Percentiles rank a stretch among this genome's conserved stretches.
Evolutionary conservation across 30 jellyfish, hydroid and myxozoan species (phyloP).

Genomic region (Euphysa ruthae): DNA sequence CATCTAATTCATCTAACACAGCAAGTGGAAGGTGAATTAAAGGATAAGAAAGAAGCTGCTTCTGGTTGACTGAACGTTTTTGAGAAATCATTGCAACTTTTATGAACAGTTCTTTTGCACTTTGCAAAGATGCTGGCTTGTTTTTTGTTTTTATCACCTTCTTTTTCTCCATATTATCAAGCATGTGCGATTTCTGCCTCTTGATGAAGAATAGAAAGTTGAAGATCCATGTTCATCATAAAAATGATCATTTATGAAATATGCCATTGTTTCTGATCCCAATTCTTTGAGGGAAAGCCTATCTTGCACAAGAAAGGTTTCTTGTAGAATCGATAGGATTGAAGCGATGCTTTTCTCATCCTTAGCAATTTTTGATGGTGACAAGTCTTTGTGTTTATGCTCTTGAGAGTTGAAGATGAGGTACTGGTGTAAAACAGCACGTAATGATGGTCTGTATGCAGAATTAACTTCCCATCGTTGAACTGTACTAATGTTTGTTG

Average conservation of each 20-base stretch:
- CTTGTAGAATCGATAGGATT: too few species aligned
- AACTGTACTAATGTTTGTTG: background rate
- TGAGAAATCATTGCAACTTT: constrained; percentile 4
- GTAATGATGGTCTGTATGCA: background rate
- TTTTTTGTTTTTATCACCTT: background rate
- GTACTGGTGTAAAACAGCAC: background rate
- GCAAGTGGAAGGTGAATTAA: background rate
- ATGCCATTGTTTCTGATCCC: too few species aligned
- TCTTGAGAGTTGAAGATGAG: background rate
- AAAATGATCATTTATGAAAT: too few species aligned
- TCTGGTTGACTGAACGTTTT: background rate
- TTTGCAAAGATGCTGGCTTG: background rate
- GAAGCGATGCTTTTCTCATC: too few species aligned
- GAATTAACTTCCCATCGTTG: constrained; percentile 3
- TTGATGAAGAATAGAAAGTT: too few species aligned
- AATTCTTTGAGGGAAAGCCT: too few species aligned
- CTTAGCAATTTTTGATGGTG: background rate
- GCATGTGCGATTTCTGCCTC: too few species aligned
- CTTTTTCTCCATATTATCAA: too few species aligned
- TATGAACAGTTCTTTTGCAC: constrained; percentile 6
- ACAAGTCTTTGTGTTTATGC: background rate
- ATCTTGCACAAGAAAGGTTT: too few species aligned
- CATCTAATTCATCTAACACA: constrained; percentile 8
- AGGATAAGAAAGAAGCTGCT: background rate
- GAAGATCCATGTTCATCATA: too few species aligned